phyloP scores from a whole-genome alignment of 2,113 vertebrate species.

The Larimichthys crocea region DNA sequence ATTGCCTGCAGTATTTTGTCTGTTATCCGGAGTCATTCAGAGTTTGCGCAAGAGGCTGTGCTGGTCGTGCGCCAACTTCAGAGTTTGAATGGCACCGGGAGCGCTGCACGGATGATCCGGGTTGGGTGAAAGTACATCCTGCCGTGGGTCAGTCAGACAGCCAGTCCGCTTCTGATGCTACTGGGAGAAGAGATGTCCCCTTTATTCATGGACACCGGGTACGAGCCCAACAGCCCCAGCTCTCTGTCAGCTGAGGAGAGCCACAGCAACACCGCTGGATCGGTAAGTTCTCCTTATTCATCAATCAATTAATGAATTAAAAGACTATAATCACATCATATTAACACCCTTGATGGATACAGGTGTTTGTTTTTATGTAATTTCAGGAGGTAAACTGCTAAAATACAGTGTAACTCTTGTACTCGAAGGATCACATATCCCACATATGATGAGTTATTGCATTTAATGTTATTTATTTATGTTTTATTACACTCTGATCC shows the following conservation, averaged over 20 bases:
- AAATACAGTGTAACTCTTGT: neutral
- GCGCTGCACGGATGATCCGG: slow-evolving; percentile 1
- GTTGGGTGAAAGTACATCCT: neutral
- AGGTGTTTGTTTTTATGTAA: neutral
- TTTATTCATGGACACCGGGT: slow-evolving; percentile 72
- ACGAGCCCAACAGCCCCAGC: slow-evolving; percentile 44
- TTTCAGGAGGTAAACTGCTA: neutral
- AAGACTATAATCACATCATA: neutral
- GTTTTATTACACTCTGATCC: neutral
- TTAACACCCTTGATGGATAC: neutral
- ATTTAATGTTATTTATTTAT: neutral
- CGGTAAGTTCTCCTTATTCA: slow-evolving; percentile 58
- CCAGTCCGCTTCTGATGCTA: neutral
- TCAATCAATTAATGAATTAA: neutral
- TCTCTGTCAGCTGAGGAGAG: slow-evolving; percentile 67
- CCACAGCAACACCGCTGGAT: slow-evolving; percentile 57
- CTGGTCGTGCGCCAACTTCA: neutral
- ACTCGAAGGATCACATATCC: neutral
- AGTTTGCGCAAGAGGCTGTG: neutral
- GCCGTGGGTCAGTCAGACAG: neutral
- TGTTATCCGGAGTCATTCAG: too few species aligned
- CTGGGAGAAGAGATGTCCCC: slow-evolving; percentile 64
- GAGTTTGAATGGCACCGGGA: neutral
- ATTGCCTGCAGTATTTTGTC: neutral
- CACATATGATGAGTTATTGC: too few species aligned